Percentiles rank a stretch among this genome's conserved stretches.
phyloP scores from a whole-genome alignment of 2,797 vertebrate species.

The Petrocephalus sullivani region DNA sequence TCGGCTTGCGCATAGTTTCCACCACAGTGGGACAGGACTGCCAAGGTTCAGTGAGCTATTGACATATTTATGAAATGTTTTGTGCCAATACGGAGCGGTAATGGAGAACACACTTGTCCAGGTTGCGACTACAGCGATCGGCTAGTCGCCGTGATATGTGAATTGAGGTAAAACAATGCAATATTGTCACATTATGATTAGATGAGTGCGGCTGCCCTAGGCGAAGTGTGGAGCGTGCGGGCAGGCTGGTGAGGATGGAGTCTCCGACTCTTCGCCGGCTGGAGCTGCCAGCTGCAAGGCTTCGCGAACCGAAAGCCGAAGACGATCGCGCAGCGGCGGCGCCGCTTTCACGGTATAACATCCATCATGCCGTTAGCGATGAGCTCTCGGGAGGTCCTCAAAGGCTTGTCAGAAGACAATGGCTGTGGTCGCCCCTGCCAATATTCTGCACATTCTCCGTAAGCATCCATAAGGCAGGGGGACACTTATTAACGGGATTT shows the following conservation, averaged over 20 bases:
- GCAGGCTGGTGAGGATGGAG: not conserved
- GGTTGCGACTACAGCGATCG: not conserved
- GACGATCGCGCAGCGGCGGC: not conserved
- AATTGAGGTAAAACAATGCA: not conserved
- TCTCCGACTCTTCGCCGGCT: not conserved
- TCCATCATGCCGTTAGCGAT: not conserved
- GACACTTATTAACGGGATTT: not conserved
- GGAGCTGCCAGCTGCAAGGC: not conserved
- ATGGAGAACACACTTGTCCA: not conserved
- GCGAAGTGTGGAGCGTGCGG: not conserved
- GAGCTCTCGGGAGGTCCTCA: not conserved
- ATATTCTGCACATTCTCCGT: not conserved
- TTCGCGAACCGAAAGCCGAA: not conserved
- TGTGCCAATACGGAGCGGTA: not conserved
- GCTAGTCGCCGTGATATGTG: not conserved
- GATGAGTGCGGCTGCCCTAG: not conserved
- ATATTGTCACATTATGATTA: not conserved
- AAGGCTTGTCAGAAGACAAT: not conserved
- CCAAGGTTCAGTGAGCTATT: not conserved
- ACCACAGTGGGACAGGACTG: not conserved
- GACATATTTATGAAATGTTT: slow-evolving; percentile 11
- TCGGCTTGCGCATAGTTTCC: not conserved
- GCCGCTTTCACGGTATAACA: not conserved
- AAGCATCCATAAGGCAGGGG: not conserved
- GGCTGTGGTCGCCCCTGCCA: not conserved